Percentiles rank a stretch among this genome's conserved stretches.
Evolutionary conservation across 2,888 invertebrate genomes (phyloP).

Genomic region (Dasypolia templi): DNA sequence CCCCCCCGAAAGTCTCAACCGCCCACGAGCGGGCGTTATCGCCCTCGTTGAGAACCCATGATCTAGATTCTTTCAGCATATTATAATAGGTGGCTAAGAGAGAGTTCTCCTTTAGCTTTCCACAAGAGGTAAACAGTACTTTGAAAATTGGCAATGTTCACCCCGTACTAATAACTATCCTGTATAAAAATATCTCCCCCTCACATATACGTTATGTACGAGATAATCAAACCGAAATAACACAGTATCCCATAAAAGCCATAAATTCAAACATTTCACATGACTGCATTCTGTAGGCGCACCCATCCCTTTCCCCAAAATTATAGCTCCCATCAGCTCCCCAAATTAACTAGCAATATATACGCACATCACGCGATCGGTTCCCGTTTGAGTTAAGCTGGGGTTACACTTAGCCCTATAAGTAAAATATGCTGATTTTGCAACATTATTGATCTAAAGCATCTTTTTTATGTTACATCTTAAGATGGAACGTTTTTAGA

Average conservation of each 20-base stretch:
- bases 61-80: neutral
- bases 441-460: neutral
- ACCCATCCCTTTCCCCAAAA: slow-evolving; percentile 54
- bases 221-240: slow-evolving; percentile 43
- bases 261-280: slow-evolving; percentile 52
- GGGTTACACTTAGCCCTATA: slow-evolving; percentile 30
- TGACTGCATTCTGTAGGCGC: slow-evolving; percentile 45
- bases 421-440: slow-evolving; percentile 7
- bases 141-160: neutral
- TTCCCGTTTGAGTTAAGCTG: slow-evolving; percentile 62
- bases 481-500: neutral
- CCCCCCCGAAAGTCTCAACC: too few species aligned
- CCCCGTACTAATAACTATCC: neutral
- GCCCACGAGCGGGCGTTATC: too few species aligned
- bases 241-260: slow-evolving; percentile 24
- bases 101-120: neutral
- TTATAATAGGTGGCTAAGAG: neutral
- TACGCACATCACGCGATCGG: slow-evolving; percentile 75
- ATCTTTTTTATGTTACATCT: neutral
- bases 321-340: slow-evolving; percentile 56
- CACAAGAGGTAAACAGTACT: neutral
- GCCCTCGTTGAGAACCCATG: too few species aligned
- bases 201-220: slow-evolving; percentile 6
- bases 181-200: slow-evolving; percentile 24
- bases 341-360: slow-evolving; percentile 72